Base-by-base conservation (phyloP, 1,140 invertebrate genomes). In the Luehdorfia chinensis region DNA sequence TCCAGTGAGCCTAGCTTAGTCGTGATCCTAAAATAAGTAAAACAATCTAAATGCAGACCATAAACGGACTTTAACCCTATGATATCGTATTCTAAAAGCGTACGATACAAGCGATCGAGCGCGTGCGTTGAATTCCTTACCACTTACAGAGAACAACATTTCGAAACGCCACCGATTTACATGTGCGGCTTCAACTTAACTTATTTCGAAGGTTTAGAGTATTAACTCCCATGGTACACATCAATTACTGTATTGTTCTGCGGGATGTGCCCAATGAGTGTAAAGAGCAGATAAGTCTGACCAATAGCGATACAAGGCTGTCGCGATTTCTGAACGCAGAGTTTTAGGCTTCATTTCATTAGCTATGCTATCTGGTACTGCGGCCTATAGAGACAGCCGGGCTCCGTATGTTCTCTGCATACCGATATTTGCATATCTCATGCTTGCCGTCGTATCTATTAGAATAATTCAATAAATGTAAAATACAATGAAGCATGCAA, bases 41-140 rank as follows among this genome's bases (percentile, higher is more conserved):
- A 69, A 63, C 65, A 69, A 70, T 76, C 73, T 74, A 66, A 70
- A 78, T 77, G 66, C 75, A 66, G 39, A 59, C 75, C 69, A 59
- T 75, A 73, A 58, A 71, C 58, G 60, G 69, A 55, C 66, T 72
- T 70, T 69, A 71, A 66, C 66, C 59, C 53, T 65, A 59, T 51
- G 43, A 70, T 79, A 69, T 61, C 34, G 67, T 72, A 84, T 80
- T 75, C 79, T 52, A 54, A 51, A 56, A 47, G 59, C 69, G 65
- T 48, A 27, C 62, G 53, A 31, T 75, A 84, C 79, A 78, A 75
- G 74, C 70, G 39, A 58, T 64, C 51, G 47, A 62, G 62, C 53
- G 70, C 79, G 76, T 78, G 79, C 53, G 53, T 66, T 30, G 79
- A 71, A 84, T 84, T 66, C 68, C 57, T 56, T 46, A 48, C 61